Evolutionary conservation across 2,888 invertebrate species (phyloP), one percentile per base, ranked within the genome.

Genomic region (Lepidocyrtinus sp.): DNA sequence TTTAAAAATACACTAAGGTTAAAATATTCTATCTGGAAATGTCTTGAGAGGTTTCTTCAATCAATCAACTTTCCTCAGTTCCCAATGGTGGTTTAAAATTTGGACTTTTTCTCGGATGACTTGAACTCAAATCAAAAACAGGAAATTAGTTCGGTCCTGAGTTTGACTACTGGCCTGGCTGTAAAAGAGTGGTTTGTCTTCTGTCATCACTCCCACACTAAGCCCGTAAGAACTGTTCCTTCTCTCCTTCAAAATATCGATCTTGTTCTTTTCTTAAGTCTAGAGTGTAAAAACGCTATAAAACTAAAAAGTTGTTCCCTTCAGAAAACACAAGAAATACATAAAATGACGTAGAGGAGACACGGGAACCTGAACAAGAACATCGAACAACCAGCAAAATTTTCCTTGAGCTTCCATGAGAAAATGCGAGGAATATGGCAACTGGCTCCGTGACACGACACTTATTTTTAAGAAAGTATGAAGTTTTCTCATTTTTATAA

Each of bases 391-490:
- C 50, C 5, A 50, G 5, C 36, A 12, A 50, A 50, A 50, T 50
- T 50, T 17, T 50, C 50, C 50, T 17, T 50, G 50, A 50, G 50
- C 12, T 50, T 50, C 50, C 50, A 15, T 7, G 50, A 50, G 50
- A 50, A 50, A 50, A 50, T n/a, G 17, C 50, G 2, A 50, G 17
- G 15, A 50, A 50, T 15, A 50, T 50, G 50, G 50, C 50, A 50
- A 50, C 50, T 50, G 50, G 50, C 50, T 50, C 50, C 50, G n/a
- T 50, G 50, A 50, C 50, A 50, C 17, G 50, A 17, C 50, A 7
- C 50, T 50, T 50, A 50, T 50, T 50, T 50, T 50, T n/a, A 50
- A 50, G 50, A n/a, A 50, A 50, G 50, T 50, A 50, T 50, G 50
- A 50, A 50, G n/a, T 50, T 50, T 50, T 12, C 50, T 2, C 50